Evolutionary conservation across 2,113 vertebrate species (phyloP), one percentile per base, ranked within the genome.

Genomic region (Aspidoscelis tigris): DNA sequence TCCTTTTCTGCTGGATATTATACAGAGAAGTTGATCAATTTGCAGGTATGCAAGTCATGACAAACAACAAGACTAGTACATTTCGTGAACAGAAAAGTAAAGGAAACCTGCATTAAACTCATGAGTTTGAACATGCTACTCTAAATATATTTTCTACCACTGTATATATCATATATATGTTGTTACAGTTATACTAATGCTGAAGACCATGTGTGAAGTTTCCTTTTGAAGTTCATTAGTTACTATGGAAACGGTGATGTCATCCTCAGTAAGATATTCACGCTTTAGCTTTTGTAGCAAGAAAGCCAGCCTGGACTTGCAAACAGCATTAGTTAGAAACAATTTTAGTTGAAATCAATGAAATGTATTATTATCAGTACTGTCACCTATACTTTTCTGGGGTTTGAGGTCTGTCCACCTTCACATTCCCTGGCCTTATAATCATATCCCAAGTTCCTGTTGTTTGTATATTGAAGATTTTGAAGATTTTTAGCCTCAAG

Each of bases 141-240:
- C 12, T 61, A 61, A 61, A 87, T 90, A 70, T 24, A 66, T 91
- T 82, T 82, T 78, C 69, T 86, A 84, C 80, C 53, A 66, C 73
- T 21, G 84, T 85, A 69, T 41, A 78, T 77, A 81, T 80, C 76
- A 89, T 89, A 90, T 50, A 84, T 83, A 89, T 26, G 88, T 91
- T 91, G 76, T 88, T 84, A 89, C 88, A 88, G 77, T 89, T 90
- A 92, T 87, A 79, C 18, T 86, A 79, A 85, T 82, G 73, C 72
- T 88, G 88, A 88, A 84, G 79, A 61, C 66, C 82, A 81, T 55
- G 6, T 78, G 43, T 65, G 83, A 87, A 84, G 2, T 53, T 75
- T 73, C 9, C 80, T 86, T 91, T 65, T 69, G 39, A 83, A 33
- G 82, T 83, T 81, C 53, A 65, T 87, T 90, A 86, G 61, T 88